phyloP scores from a whole-genome alignment of 2,113 vertebrate species.

The Sebastes fasciatus region DNA sequence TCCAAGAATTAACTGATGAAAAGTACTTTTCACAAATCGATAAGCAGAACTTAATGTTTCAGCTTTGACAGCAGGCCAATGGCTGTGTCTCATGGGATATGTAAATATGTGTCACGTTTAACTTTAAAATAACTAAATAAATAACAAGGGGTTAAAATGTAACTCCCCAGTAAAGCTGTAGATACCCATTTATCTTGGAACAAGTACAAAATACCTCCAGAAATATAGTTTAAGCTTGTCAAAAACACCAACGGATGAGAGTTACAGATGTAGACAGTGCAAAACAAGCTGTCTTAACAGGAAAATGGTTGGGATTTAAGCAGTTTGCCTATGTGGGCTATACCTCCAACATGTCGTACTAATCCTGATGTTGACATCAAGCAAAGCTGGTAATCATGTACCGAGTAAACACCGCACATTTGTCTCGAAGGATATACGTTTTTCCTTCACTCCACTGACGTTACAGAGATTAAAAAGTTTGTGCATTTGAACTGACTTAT shows the following conservation, averaged over 20 bases:
- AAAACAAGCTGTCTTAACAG: neutral
- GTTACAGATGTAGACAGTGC: neutral
- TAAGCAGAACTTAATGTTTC: too few relatives aligned
- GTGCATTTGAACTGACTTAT: neutral
- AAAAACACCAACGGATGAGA: neutral
- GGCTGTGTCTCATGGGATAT: neutral
- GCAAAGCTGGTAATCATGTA: neutral
- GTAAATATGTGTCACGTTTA: neutral
- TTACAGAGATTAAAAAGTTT: neutral
- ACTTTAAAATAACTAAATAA: neutral
- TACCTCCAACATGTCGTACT: neutral
- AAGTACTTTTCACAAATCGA: neutral
- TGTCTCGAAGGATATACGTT: neutral
- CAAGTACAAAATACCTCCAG: neutral
- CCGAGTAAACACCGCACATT: neutral
- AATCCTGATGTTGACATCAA: neutral
- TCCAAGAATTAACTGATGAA: neutral
- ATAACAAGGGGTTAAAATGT: neutral
- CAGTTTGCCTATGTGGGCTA: neutral
- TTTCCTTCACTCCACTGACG: neutral
- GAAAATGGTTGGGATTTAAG: neutral
- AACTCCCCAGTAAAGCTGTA: neutral
- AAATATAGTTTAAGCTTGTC: neutral
- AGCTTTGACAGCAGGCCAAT: neutral
- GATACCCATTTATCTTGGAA: neutral